Evolutionary conservation across 2,888 invertebrate genomes (phyloP).

Genomic region (Hymenopus coronatus): DNA sequence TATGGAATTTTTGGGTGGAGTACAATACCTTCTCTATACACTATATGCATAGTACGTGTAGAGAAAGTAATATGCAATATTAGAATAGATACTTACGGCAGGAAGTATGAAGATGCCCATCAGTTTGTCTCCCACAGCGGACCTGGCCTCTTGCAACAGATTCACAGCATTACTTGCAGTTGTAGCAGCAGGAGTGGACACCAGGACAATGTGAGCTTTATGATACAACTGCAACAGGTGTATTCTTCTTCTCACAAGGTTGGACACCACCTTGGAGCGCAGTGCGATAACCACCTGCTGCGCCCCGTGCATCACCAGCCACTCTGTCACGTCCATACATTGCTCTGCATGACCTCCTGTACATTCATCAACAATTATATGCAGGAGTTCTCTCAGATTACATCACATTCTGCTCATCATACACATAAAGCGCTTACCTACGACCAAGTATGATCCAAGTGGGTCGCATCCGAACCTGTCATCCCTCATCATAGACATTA

Average conservation of each 20-base stretch:
- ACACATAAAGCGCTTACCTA: background rate
- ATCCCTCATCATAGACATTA: background rate
- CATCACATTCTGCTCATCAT: no score
- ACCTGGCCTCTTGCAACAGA: background rate
- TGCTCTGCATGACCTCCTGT: slow-evolving; percentile 16
- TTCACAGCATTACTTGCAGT: slow-evolving; percentile 9
- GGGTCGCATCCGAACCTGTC: slow-evolving; percentile 50
- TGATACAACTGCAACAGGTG: slow-evolving; percentile 11
- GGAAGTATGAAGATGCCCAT: slow-evolving; percentile 24
- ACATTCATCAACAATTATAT: background rate
- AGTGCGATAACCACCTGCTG: slow-evolving; percentile 27
- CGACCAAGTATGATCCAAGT: slow-evolving; percentile 46
- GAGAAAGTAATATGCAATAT: no score
- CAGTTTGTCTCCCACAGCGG: background rate
- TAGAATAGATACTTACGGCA: slow-evolving; percentile 17
- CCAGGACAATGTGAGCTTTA: slow-evolving; percentile 13
- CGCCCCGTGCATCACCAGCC: slow-evolving; percentile 32
- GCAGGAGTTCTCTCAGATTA: no score
- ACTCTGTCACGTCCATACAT: slow-evolving; percentile 39
- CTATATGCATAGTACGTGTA: no score
- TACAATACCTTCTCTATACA: no score
- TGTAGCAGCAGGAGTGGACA: slow-evolving; percentile 6
- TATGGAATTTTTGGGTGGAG: no score
- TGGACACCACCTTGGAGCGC: slow-evolving; percentile 12
- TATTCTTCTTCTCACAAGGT: slow-evolving; percentile 17